These are phyloP conservation scores for Drosophila nr. medialis DNA, from an alignment of 2,888 invertebrate genomes.

Conservation along the genomic window DNA sequence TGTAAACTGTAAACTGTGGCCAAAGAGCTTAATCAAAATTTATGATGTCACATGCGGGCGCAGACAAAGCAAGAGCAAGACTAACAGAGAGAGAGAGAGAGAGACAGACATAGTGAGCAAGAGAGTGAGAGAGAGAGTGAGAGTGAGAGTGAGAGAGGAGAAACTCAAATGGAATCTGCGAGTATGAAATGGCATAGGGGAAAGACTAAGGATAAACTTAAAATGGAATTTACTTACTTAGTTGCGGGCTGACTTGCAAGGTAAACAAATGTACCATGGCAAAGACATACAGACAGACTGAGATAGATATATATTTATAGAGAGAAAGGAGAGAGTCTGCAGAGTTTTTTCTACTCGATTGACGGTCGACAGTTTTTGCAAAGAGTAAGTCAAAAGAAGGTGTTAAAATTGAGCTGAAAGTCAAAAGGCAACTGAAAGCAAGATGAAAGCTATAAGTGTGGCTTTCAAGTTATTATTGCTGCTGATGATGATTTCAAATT, in stretches of 20 bases:
- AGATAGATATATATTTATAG: background rate
- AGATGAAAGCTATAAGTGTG: constrained; percentile 1
- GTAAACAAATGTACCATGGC: constrained; percentile 54
- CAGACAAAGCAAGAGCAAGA: constrained; percentile 8
- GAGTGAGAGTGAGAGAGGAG: background rate
- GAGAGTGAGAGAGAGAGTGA: background rate
- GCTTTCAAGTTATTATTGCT: constrained; percentile 11
- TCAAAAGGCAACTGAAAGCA: constrained; percentile 9
- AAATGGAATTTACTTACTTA: constrained; percentile 62
- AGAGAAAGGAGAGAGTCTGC: constrained; percentile 13
- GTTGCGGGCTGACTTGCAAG: constrained; percentile 52
- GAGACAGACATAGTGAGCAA: background rate
- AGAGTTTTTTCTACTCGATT: constrained; percentile 53
- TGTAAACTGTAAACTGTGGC: constrained; percentile 70
- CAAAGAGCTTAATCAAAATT: constrained; percentile 75
- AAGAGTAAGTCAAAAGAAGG: background rate
- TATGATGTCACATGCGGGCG: constrained; percentile 70
- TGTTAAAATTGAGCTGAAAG: constrained; percentile 21
- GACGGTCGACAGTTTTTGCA: constrained; percentile 34
- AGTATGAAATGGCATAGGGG: constrained; percentile 13
- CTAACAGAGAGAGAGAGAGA: background rate
- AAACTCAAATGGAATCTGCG: constrained; percentile 12
- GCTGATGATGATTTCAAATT: constrained; percentile 27
- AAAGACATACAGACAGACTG: background rate
- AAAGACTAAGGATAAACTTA: constrained; percentile 34